Percentiles rank a stretch among this genome's conserved stretches.
Evolutionary conservation across 2,888 invertebrate genomes (phyloP).

Genomic region (Escarpia spicata): DNA sequence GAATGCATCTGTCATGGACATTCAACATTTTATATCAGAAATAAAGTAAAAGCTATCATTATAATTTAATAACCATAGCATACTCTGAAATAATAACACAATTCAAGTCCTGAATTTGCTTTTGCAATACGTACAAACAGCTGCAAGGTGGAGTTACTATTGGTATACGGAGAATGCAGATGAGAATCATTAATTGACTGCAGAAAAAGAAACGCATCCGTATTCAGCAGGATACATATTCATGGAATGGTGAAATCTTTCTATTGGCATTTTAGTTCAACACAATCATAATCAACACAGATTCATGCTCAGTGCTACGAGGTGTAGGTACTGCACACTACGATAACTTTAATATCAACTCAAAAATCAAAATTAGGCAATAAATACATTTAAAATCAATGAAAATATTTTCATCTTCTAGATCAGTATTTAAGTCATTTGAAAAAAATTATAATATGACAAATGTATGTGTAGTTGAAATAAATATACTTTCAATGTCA

Average conservation of each 20-base stretch:
- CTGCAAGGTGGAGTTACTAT: not conserved
- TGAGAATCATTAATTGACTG: not conserved
- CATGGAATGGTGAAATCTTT: too few relatives aligned
- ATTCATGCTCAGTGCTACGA: not conserved
- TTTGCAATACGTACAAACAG: not conserved
- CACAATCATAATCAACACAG: too few relatives aligned
- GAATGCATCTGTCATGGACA: not conserved
- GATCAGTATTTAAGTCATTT: not conserved
- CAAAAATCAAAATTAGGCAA: not conserved
- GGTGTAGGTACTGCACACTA: not conserved
- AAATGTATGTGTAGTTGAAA: too few relatives aligned
- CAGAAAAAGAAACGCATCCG: not conserved
- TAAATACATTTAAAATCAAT: not conserved
- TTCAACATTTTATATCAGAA: not conserved
- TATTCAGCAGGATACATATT: too few relatives aligned
- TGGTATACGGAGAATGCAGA: not conserved
- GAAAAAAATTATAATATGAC: not conserved
- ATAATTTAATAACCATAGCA: not conserved
- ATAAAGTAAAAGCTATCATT: not conserved
- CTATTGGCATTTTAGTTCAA: too few relatives aligned
- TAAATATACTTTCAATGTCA: not conserved
- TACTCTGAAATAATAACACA: not conserved
- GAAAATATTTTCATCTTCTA: not conserved
- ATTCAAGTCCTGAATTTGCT: not conserved
- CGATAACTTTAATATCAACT: not conserved